Evolutionary conservation across 2,113 vertebrate genomes (phyloP).

Genomic region (Dolichotis patagonum): DNA sequence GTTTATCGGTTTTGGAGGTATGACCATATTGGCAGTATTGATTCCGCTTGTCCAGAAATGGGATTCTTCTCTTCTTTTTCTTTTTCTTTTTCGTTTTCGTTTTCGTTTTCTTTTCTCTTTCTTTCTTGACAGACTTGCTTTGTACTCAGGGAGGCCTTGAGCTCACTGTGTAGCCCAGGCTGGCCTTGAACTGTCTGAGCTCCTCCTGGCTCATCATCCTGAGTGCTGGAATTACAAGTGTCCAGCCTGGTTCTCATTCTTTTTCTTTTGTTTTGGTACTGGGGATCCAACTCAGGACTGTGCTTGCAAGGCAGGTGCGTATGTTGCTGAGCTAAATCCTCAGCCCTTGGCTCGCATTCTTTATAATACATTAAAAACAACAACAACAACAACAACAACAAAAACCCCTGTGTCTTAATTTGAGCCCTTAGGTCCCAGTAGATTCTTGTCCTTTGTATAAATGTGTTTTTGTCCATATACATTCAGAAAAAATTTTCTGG

Average conservation of each 20-base stretch:
- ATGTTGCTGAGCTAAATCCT: too few relatives aligned
- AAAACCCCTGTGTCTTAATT: background rate
- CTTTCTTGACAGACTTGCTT: too few relatives aligned
- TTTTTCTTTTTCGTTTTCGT: too few relatives aligned
- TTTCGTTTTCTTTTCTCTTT: too few relatives aligned
- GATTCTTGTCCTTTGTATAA: background rate
- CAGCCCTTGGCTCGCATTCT: background rate
- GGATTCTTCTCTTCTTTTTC: background rate
- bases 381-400: too few relatives aligned
- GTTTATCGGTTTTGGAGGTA: background rate
- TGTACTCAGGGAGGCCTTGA: background rate
- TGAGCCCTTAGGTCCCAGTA: background rate
- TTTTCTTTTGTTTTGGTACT: too few relatives aligned
- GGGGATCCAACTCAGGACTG: too few relatives aligned
- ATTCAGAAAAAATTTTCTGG: constrained; percentile 7
- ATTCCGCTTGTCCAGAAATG: background rate
- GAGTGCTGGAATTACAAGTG: background rate
- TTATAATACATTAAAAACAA: background rate
- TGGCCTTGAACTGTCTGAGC: background rate
- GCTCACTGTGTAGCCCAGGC: background rate
- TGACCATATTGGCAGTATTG: background rate
- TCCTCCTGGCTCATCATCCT: background rate
- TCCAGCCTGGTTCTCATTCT: background rate
- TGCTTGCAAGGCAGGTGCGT: too few relatives aligned
- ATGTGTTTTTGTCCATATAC: background rate